phyloP scores from a whole-genome alignment of 2,797 vertebrate species.

The Microchirus variegatus region DNA sequence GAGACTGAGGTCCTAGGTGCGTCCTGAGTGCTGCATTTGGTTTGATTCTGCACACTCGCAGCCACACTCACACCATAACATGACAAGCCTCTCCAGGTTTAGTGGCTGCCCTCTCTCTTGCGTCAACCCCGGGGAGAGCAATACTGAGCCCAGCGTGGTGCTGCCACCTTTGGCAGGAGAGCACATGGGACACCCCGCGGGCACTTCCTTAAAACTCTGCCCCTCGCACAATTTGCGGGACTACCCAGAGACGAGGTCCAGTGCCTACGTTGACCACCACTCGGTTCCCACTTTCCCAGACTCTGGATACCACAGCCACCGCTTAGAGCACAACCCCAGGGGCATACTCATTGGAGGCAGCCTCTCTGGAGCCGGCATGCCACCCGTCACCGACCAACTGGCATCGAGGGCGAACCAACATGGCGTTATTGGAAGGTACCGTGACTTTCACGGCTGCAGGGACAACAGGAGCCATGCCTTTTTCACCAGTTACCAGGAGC shows the following conservation, averaged over 20 bases:
- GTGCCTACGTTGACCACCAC: slow-evolving; percentile 85
- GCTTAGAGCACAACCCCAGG: slow-evolving; percentile 81
- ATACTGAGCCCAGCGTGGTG: slow-evolving; percentile 76
- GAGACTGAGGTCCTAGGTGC: slow-evolving; percentile 70
- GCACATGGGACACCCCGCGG: slow-evolving; percentile 75
- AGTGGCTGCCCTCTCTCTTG: slow-evolving; percentile 80
- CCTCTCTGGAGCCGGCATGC: slow-evolving; percentile 81
- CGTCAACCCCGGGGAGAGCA: slow-evolving; percentile 77
- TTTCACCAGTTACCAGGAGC: slow-evolving; percentile 80
- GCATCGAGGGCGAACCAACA: slow-evolving; percentile 77
- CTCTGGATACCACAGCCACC: slow-evolving; percentile 81
- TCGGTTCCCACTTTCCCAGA: slow-evolving; percentile 81
- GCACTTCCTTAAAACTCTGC: slow-evolving; percentile 81
- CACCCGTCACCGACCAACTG: slow-evolving; percentile 82
- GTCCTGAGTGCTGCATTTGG: slow-evolving; percentile 65
- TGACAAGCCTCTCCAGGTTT: slow-evolving; percentile 79
- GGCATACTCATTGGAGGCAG: slow-evolving; percentile 83
- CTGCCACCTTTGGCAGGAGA: slow-evolving; percentile 76
- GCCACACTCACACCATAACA: slow-evolving; percentile 72
- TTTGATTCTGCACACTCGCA: slow-evolving; percentile 72
- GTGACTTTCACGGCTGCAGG: slow-evolving; percentile 79
- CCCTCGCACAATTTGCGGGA: slow-evolving; percentile 80
- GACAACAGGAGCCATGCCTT: slow-evolving; percentile 79
- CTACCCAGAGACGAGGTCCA: slow-evolving; percentile 84
- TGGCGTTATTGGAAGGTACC: slow-evolving; percentile 79